Percentiles rank a stretch among this genome's conserved stretches.
Evolutionary conservation across 2,113 vertebrate species (phyloP).

Genomic region (Clarias magur): DNA sequence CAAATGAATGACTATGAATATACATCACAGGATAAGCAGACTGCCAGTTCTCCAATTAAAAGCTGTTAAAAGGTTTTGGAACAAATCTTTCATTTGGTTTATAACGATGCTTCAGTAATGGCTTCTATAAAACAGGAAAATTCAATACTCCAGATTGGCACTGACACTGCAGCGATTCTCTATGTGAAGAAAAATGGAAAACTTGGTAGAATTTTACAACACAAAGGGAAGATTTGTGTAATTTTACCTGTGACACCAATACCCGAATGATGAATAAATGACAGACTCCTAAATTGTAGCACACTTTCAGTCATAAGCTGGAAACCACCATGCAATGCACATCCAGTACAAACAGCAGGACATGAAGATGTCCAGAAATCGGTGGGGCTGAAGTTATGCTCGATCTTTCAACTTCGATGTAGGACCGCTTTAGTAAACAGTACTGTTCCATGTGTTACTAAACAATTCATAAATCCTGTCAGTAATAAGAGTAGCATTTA

Average conservation of each 20-base stretch:
- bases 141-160: conserved; percentile 22
- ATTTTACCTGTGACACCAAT: not conserved
- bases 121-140: conserved; percentile 15
- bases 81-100: not conserved
- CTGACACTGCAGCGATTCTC: not conserved
- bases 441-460: no score
- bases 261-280: not conserved
- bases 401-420: not conserved
- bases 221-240: not conserved
- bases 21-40: conserved; percentile 72
- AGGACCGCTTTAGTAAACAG: not conserved
- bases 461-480: not conserved
- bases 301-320: not conserved
- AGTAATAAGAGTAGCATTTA: not conserved
- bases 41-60: conserved; percentile 42
- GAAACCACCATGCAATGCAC: not conserved
- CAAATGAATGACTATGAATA: conserved; percentile 81
- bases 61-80: conserved; percentile 36
- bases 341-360: not conserved
- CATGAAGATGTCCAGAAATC: not conserved
- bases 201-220: not conserved
- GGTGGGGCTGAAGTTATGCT: not conserved
- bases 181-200: not conserved
- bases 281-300: not conserved
- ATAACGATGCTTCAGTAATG: conserved; percentile 26